Evolutionary conservation across 2,113 vertebrate species (phyloP).

Genomic region (Callionymus lyra): DNA sequence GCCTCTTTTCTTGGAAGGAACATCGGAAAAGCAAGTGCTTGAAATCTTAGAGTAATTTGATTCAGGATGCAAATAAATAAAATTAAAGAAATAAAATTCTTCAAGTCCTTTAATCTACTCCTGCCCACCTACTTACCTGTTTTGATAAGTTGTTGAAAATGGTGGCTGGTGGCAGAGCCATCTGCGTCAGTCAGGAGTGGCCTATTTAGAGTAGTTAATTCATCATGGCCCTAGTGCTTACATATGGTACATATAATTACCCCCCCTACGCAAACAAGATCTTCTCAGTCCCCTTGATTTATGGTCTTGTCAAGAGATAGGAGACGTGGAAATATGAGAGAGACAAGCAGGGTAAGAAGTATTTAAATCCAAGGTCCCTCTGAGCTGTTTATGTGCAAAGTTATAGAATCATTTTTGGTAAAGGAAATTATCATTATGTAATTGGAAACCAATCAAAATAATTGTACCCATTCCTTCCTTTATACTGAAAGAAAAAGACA

Average conservation of each 20-base stretch:
- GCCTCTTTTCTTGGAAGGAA: too few relatives aligned
- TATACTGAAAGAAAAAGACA: too few relatives aligned
- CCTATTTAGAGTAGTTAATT: slow-evolving; percentile 67
- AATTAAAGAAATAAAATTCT: too few relatives aligned
- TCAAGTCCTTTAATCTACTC: slow-evolving; percentile 4
- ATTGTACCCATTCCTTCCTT: too few relatives aligned
- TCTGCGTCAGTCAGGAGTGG: slow-evolving; percentile 57
- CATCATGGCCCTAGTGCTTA: slow-evolving; percentile 61
- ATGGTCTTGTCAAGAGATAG: slow-evolving; percentile 49
- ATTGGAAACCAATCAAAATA: too few relatives aligned
- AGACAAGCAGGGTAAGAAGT: slow-evolving; percentile 17
- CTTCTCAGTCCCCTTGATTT: slow-evolving; percentile 55
- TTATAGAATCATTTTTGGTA: too few relatives aligned
- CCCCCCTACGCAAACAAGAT: slow-evolving; percentile 58
- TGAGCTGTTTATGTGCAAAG: too few relatives aligned
- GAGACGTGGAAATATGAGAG: slow-evolving; percentile 16
- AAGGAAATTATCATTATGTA: too few relatives aligned
- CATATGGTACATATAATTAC: slow-evolving; percentile 61
- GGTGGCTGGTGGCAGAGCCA: slow-evolving; percentile 40
- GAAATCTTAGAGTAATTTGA: too few relatives aligned
- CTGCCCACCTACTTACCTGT: slow-evolving; percentile 20
- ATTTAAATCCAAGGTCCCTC: too few relatives aligned
- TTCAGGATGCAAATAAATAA: too few relatives aligned
- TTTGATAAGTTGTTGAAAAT: slow-evolving; percentile 17
- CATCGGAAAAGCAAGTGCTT: too few relatives aligned